A percentile compares a stretch with the other conserved stretches of the same genome.
phyloP scores from a whole-genome alignment of 2,888 invertebrate species.

The Nomada hirtipes region DNA sequence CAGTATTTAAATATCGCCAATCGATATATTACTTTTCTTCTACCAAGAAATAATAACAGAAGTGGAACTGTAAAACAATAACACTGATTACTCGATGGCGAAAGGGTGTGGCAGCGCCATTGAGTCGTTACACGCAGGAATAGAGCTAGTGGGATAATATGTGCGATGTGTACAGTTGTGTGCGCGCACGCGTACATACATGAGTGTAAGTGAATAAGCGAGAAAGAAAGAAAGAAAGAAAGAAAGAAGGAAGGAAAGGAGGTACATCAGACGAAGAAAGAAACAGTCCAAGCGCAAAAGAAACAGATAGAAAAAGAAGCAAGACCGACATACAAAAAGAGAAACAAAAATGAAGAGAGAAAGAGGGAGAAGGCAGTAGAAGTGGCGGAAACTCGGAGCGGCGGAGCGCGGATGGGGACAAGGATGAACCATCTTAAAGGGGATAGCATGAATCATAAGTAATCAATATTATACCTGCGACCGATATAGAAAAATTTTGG shows the following conservation, averaged over 20 bases:
- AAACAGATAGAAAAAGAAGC: constrained; percentile 36
- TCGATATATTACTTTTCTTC: constrained; percentile 60
- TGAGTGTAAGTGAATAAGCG: constrained; percentile 35
- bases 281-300: constrained; percentile 20
- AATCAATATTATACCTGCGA: constrained; percentile 82
- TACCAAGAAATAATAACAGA: constrained; percentile 68
- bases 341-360: constrained; percentile 43
- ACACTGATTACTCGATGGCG: constrained; percentile 83
- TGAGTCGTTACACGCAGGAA: constrained; percentile 83
- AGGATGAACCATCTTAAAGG: constrained; percentile 84
- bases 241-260: constrained; percentile 1
- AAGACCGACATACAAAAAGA: constrained; percentile 42
- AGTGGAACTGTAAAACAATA: constrained; percentile 82
- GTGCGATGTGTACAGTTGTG: constrained; percentile 47
- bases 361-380: constrained; percentile 61
- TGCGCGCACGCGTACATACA: constrained; percentile 20
- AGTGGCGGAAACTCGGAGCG: constrained; percentile 71
- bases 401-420: constrained; percentile 74
- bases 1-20: constrained; percentile 49
- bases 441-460: constrained; percentile 81
- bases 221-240: constrained; percentile 50
- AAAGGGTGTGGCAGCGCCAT: constrained; percentile 84
- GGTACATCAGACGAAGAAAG: background rate
- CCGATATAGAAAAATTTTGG: constrained; percentile 66
- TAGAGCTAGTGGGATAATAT: constrained; percentile 76